A percentile compares a stretch with the other conserved stretches of the same genome.
Evolutionary conservation across 2,888 invertebrate genomes (phyloP).

Genomic region (Cryptocheilus praepositus): DNA sequence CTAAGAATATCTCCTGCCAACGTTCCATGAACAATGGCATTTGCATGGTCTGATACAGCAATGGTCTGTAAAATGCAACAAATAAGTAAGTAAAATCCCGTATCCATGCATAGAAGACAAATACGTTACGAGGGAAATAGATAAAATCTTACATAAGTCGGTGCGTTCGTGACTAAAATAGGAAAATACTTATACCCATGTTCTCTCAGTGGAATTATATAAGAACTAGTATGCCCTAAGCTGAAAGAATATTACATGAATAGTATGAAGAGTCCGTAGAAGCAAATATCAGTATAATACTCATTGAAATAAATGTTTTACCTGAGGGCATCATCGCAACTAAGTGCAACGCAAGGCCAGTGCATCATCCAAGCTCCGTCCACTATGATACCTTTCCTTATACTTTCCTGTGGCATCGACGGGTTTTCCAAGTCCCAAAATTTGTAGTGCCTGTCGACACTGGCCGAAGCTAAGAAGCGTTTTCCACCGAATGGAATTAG

Average conservation of each 20-base stretch:
- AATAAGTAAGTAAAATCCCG: neutral
- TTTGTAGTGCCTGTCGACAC: conserved; percentile 81
- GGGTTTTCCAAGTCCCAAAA: conserved; percentile 82
- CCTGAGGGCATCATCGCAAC: conserved; percentile 74
- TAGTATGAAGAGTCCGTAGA: neutral
- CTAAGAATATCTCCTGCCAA: conserved; percentile 76
- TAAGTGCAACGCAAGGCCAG: conserved; percentile 75
- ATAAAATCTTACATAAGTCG: conserved; percentile 65
- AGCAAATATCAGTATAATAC: conserved; percentile 16
- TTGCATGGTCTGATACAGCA: conserved; percentile 76
- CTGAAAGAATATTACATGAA: conserved; percentile 50
- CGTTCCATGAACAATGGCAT: conserved; percentile 76
- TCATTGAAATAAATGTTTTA: conserved; percentile 50
- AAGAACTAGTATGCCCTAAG: conserved; percentile 67
- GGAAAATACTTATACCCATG: conserved; percentile 67
- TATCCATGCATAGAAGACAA: neutral
- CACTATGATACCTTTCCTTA: conserved; percentile 73
- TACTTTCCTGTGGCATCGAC: conserved; percentile 67
- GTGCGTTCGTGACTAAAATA: conserved; percentile 73
- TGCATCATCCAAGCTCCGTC: conserved; percentile 77
- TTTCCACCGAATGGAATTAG: conserved; percentile 77
- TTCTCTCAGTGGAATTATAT: conserved; percentile 70
- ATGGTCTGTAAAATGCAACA: conserved; percentile 57
- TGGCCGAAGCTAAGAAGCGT: conserved; percentile 81
- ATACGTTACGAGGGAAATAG: neutral